Conservation (phyloP, 30 jellyfish, hydroid and myxozoan genomes). For the Pelagia noctiluca region DNA sequence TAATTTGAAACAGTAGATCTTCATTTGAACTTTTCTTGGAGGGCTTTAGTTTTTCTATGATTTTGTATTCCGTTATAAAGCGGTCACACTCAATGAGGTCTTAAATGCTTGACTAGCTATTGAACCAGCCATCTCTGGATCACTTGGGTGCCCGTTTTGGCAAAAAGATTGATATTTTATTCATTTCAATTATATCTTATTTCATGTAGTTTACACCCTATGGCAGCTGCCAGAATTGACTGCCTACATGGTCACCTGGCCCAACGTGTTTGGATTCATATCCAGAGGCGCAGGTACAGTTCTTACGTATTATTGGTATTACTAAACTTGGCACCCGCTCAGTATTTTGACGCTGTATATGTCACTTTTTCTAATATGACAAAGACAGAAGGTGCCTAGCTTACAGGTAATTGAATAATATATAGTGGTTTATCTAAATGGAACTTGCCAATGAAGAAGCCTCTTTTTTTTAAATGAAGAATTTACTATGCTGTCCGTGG, state of each 20-base stretch:
- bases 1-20: too few species aligned
- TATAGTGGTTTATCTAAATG: neutral
- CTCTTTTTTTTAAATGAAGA: neutral
- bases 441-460: neutral
- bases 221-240: slow-evolving; percentile 63
- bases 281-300: slow-evolving; percentile 93
- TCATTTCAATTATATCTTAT: too few species aligned
- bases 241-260: slow-evolving; percentile 72
- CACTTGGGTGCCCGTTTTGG: too few species aligned
- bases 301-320: neutral
- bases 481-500: too few species aligned
- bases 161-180: neutral
- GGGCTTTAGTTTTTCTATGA: neutral
- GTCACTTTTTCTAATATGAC: too few species aligned
- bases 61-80: neutral
- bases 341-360: too few species aligned
- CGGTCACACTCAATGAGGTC: neutral
- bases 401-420: too few species aligned
- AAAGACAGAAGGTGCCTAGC: too few species aligned
- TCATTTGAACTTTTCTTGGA: neutral
- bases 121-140: too few species aligned
- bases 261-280: slow-evolving; percentile 76
- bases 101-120: neutral
- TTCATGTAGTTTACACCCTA: slow-evolving; percentile 74
- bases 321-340: neutral